Base-by-base conservation (phyloP, 2,797 vertebrate genomes). In the Bovichtus variegatus region DNA sequence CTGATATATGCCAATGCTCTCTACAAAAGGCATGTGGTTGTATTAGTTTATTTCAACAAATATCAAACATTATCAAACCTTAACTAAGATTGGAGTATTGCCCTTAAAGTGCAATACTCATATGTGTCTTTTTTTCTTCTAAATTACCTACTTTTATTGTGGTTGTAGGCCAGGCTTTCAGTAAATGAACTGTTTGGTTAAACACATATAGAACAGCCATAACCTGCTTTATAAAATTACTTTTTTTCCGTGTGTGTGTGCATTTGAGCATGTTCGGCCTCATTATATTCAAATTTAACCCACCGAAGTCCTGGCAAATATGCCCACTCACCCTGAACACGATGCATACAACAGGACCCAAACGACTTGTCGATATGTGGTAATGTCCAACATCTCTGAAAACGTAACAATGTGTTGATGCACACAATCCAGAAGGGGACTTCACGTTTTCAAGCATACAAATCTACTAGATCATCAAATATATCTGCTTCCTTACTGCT, bases 1-100 rank as follows among this genome's bases (percentile, higher is more conserved):
- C 66, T 80, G 77, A 78, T 85, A 64, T 81, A 65, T 71, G 68
- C 65, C 78, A 71, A 19, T 8, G 18, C 61, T 81, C 34, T 57
- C 16, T 29, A 47, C 51, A 70, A 57, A 67, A 81, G 16, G 47
- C 49, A 25, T 46, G 36, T 59, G 58, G 44, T 19, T 67, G 23
- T 44, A 41, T 60, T 23, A 25, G 54, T 71, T 78, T 23, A 60
- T 40, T 29, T 6, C 15, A 34, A 9, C 46, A 84, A 58, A 78
- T 16, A 47, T 16, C 6, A 76, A 63, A 61, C 8, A 27, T 74
- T 16, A 69, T 64, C 51, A 62, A 41, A n/a, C 29, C n/a, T 38
- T 16, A 41, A 68, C 25, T 27, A 41, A 38, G 40, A 77, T 11
- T 6, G 10, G 1, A 46, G 8, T 44, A 6, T 31, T 44, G 3